Conservation (phyloP, 2,113 vertebrate genomes). For the Triplophysa rosa region DNA sequence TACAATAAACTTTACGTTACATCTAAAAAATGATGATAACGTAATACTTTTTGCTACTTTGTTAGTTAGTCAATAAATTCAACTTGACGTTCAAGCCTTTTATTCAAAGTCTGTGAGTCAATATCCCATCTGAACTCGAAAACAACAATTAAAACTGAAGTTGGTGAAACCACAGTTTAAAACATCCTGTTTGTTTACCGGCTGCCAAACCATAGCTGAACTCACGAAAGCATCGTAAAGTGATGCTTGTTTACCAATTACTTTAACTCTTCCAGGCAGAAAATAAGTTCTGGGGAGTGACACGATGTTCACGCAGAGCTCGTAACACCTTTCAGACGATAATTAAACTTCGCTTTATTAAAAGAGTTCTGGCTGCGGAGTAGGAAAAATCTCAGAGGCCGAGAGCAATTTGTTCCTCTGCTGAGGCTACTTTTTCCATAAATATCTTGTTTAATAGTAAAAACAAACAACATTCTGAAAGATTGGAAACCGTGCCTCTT, state of each 20-base stretch:
- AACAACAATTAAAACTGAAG: neutral
- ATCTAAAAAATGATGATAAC: no score
- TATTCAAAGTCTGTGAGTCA: conserved; percentile 10
- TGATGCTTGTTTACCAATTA: conserved; percentile 70
- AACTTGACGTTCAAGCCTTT: no score
- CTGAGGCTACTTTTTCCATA: conserved; percentile 59
- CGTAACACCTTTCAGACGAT: conserved; percentile 64
- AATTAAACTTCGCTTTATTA: conserved; percentile 68
- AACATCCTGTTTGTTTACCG: conserved; percentile 55
- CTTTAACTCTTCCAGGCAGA: conserved; percentile 68
- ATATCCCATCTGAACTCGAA: neutral
- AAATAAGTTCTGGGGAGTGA: conserved; percentile 61
- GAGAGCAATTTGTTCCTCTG: conserved; percentile 64
- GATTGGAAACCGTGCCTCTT: conserved; percentile 25
- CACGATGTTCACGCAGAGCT: conserved; percentile 56
- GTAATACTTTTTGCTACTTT: no score
- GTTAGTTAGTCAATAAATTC: no score
- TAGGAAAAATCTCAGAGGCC: conserved; percentile 53
- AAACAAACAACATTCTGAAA: conserved; percentile 59
- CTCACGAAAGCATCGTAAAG: conserved; percentile 49
- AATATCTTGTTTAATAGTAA: conserved; percentile 66
- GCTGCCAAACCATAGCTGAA: conserved; percentile 49
- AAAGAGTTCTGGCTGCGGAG: conserved; percentile 57
- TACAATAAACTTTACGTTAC: no score
- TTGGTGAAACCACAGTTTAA: neutral